phyloP scores from a whole-genome alignment of 2,888 invertebrate species.

The Pimpla rufipes region DNA sequence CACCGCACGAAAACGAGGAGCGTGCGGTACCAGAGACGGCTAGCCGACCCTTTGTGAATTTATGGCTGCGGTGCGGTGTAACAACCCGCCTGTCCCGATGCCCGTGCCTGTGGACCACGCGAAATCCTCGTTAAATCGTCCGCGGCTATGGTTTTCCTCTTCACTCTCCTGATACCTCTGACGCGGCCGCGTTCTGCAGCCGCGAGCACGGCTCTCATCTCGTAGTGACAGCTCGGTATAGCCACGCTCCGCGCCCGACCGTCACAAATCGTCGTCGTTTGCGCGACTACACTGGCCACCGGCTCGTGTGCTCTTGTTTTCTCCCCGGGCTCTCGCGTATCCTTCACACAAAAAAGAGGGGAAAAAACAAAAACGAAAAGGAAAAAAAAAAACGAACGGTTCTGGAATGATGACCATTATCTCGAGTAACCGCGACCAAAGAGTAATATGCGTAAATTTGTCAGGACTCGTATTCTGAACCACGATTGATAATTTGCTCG shows the following conservation, averaged over 20 bases:
- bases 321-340: conserved; percentile 12
- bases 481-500: background rate
- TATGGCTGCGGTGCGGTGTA: conserved; percentile 66
- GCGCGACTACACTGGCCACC: conserved; percentile 11
- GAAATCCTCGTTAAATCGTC: conserved; percentile 70
- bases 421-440: conserved; percentile 13
- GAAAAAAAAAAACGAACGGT: background rate
- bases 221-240: conserved; percentile 41
- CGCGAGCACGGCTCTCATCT: conserved; percentile 30
- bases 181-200: conserved; percentile 6
- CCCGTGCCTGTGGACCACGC: conserved; percentile 62
- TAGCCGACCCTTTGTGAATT: conserved; percentile 68
- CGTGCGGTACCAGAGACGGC: conserved; percentile 61
- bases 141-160: conserved; percentile 65
- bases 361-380: background rate
- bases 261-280: conserved; percentile 53
- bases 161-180: conserved; percentile 33
- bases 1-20: conserved; percentile 36
- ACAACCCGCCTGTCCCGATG: conserved; percentile 49
- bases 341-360: background rate
- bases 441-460: background rate
- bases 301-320: conserved; percentile 9
- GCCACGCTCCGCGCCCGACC: conserved; percentile 40
- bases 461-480: background rate
- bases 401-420: conserved; percentile 7